Evolutionary conservation across 1,140 invertebrate species (phyloP).

Genomic region (Drosophila cardini): DNA sequence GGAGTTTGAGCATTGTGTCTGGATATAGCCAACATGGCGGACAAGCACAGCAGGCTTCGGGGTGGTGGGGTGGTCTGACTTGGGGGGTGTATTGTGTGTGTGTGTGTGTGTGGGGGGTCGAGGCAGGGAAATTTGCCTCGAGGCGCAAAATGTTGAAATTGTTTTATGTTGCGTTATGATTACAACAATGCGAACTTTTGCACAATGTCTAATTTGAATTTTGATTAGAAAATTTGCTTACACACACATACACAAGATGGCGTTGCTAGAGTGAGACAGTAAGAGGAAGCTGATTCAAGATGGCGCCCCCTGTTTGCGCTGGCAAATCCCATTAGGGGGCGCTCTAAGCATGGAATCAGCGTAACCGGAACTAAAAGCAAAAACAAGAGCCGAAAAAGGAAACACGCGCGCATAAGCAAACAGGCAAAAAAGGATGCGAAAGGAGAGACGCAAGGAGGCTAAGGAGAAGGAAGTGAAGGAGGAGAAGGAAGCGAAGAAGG

Average conservation of each 20-base stretch:
- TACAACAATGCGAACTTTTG: slow-evolving; percentile 82
- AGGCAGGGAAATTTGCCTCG: slow-evolving; percentile 39
- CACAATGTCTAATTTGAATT: slow-evolving; percentile 84
- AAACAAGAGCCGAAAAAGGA: slow-evolving; percentile 49
- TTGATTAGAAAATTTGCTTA: slow-evolving; percentile 84
- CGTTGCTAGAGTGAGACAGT: not conserved
- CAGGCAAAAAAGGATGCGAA: slow-evolving; percentile 62
- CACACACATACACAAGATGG: slow-evolving; percentile 46
- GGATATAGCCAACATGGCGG: slow-evolving; percentile 65
- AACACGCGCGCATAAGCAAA: slow-evolving; percentile 80
- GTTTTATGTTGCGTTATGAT: slow-evolving; percentile 82
- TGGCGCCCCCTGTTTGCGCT: slow-evolving; percentile 48
- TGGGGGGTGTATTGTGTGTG: not conserved
- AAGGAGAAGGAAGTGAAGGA: slow-evolving; percentile 42
- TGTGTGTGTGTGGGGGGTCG: too few species aligned
- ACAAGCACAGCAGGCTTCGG: slow-evolving; percentile 12
- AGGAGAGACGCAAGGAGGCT: not conserved
- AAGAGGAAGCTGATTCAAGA: slow-evolving; percentile 46
- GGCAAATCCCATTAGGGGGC: slow-evolving; percentile 77
- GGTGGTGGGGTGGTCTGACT: not conserved
- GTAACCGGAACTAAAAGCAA: slow-evolving; percentile 80
- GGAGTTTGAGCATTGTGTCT: slow-evolving; percentile 19
- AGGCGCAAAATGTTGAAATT: slow-evolving; percentile 77
- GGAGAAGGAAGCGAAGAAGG: slow-evolving; percentile 1
- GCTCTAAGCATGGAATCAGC: slow-evolving; percentile 78